These are phyloP conservation scores for Timandra comae DNA, from an alignment of 2,888 invertebrate species.

Conservation along the genomic window DNA sequence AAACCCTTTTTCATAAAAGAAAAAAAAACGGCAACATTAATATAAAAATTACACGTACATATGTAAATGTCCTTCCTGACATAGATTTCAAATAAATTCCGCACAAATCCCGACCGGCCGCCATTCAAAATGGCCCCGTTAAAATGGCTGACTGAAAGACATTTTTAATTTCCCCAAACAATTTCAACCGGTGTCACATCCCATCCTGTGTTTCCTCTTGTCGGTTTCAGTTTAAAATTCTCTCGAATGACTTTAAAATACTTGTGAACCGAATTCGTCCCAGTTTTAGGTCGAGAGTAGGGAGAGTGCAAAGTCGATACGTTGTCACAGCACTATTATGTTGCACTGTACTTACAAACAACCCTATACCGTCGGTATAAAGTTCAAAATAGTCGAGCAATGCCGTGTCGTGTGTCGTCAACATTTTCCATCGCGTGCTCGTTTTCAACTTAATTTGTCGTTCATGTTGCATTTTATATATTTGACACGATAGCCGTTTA, in stretches of 20 bases:
- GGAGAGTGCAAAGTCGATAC: conserved; percentile 46
- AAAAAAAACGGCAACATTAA: too few relatives aligned
- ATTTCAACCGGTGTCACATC: conserved; percentile 13
- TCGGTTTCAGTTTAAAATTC: too few relatives aligned
- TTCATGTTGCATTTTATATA: conserved; percentile 49
- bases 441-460: conserved; percentile 44
- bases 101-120: too few relatives aligned
- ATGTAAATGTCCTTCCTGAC: too few relatives aligned
- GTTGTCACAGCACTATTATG: conserved; percentile 40
- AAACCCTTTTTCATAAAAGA: too few relatives aligned
- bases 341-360: conserved; percentile 21
- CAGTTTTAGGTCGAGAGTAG: conserved; percentile 52
- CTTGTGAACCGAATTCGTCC: conserved; percentile 33
- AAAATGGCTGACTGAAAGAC: conserved; percentile 3
- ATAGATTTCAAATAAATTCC: background rate
- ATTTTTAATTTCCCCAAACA: conserved; percentile 16
- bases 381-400: conserved; percentile 27
- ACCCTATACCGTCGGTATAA: conserved; percentile 28
- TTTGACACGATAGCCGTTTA: conserved; percentile 37
- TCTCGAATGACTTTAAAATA: conserved; percentile 27
- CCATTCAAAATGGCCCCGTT: background rate
- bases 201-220: conserved; percentile 23
- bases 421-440: conserved; percentile 36
- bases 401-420: conserved; percentile 19
- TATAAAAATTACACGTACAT: background rate